Evolutionary conservation across 2,797 vertebrate genomes (phyloP).

Genomic region (Paguma larvata): DNA sequence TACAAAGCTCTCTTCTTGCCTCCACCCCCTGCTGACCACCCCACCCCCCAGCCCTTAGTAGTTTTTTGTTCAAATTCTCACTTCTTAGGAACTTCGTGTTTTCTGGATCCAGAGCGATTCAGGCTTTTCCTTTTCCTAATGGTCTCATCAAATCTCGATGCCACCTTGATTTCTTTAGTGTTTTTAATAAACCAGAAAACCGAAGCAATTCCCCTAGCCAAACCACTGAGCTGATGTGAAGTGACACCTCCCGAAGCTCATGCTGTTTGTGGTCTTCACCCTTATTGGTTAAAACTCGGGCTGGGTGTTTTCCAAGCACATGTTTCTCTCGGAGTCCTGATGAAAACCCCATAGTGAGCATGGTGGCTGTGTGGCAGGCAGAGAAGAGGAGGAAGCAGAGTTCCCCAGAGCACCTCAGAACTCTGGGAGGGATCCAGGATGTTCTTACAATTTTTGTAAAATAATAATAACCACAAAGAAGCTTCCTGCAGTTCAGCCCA

Average conservation of each 20-base stretch:
- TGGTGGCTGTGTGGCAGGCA: neutral
- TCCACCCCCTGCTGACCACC: too few species aligned
- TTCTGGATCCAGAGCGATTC: neutral
- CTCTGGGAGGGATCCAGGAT: neutral
- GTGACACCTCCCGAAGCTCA: neutral
- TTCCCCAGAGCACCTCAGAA: neutral
- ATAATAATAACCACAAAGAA: neutral
- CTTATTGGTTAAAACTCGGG: neutral
- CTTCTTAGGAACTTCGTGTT: neutral
- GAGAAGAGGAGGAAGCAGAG: neutral
- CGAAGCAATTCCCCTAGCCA: neutral
- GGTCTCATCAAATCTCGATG: neutral
- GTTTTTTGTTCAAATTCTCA: neutral
- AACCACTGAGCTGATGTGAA: neutral
- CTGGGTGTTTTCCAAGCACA: neutral
- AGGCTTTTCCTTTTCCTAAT: constrained; percentile 2
- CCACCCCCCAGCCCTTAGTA: neutral
- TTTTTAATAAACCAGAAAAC: constrained; percentile 68
- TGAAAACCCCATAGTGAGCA: neutral
- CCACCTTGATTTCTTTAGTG: constrained; percentile 46
- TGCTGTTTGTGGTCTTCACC: neutral
- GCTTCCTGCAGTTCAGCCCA: neutral
- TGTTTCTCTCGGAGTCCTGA: neutral
- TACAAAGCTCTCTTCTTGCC: neutral
- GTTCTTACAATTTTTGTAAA: neutral